Percentiles rank a stretch among this genome's conserved stretches.
Conservation (phyloP, 2,888 invertebrate species). For the Drosophila stalkeri region DNA sequence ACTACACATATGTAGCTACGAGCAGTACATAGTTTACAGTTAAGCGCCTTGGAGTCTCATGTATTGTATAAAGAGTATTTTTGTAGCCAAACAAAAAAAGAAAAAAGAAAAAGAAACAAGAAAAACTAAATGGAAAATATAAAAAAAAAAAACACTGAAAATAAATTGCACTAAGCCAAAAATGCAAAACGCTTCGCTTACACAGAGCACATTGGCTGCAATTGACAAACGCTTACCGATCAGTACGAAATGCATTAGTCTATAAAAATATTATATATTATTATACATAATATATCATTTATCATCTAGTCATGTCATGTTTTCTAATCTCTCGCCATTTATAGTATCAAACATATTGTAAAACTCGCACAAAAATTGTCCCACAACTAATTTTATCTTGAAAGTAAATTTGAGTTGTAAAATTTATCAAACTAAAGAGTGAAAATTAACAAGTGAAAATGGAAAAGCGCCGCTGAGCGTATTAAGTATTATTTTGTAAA, state of each 20-base stretch:
- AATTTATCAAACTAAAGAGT: conserved; percentile 27
- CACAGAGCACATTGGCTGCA: conserved; percentile 64
- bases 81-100: conserved; percentile 60
- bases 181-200: conserved; percentile 67
- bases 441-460: conserved; percentile 15
- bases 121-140: neutral
- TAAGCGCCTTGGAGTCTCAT: conserved; percentile 58
- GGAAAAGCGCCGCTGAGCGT: conserved; percentile 27
- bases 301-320: conserved; percentile 40
- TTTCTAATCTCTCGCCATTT: conserved; percentile 34
- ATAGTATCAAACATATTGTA: conserved; percentile 23
- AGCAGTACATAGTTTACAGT: conserved; percentile 44
- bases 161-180: conserved; percentile 71
- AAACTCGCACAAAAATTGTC: conserved; percentile 43
- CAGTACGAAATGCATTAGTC: conserved; percentile 69
- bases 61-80: conserved; percentile 60
- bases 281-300: conserved; percentile 12
- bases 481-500: conserved; percentile 75
- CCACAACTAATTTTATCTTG: conserved; percentile 9
- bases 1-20: conserved; percentile 16
- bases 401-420: conserved; percentile 38
- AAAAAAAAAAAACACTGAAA: conserved; percentile 7
- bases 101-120: neutral
- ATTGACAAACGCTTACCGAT: conserved; percentile 74
- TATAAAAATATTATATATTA: conserved; percentile 3